Conservation (phyloP, 2,888 invertebrate species). For the Calameuta pallipes region DNA sequence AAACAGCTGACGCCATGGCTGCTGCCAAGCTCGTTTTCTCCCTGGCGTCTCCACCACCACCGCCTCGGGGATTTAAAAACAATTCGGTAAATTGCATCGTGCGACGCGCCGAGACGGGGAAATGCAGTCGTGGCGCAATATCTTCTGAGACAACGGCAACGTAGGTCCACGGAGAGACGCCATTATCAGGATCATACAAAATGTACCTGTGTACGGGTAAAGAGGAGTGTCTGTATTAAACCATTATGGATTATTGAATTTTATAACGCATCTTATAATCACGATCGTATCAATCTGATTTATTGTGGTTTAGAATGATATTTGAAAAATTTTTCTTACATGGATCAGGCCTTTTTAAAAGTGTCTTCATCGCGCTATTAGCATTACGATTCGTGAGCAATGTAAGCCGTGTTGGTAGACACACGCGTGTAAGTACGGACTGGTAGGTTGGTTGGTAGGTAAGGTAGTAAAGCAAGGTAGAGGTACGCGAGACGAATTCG, state of each 20-base stretch:
- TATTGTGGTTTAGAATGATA: neutral
- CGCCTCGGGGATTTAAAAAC: slow-evolving; percentile 60
- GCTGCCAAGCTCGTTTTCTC: slow-evolving; percentile 43
- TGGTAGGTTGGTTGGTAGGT: neutral
- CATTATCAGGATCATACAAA: neutral
- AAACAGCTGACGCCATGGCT: slow-evolving; percentile 63
- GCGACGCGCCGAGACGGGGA: slow-evolving; percentile 7
- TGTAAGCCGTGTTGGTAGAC: neutral
- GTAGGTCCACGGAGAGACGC: neutral
- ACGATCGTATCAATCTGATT: neutral
- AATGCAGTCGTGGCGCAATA: neutral
- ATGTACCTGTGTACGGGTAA: neutral
- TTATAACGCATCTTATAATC: neutral
- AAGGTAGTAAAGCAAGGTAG: neutral
- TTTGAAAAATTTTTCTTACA: neutral
- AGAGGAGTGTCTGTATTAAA: neutral
- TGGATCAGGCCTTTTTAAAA: neutral
- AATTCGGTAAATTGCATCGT: slow-evolving; percentile 61
- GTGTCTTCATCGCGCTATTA: neutral
- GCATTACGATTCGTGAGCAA: neutral
- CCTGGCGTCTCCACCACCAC: slow-evolving; percentile 27
- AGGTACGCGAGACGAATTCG: slow-evolving; percentile 50
- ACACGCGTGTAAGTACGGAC: neutral
- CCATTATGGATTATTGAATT: neutral
- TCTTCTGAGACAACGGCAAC: neutral